These are phyloP conservation scores for Neria commutata DNA, from an alignment of 2,888 invertebrate genomes.

Conservation along the genomic window DNA sequence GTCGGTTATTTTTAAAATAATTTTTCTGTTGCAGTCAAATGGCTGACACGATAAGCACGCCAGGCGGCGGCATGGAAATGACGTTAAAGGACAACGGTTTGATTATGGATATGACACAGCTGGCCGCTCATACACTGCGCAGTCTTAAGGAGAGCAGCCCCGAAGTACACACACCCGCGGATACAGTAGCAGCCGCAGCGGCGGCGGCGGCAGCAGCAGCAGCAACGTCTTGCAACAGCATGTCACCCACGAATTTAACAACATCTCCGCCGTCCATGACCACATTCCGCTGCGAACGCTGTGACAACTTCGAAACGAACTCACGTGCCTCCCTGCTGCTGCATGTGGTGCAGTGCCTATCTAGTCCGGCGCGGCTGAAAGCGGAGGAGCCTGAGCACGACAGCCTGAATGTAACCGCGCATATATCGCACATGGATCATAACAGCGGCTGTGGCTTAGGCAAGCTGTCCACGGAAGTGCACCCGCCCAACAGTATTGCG, in stretches of 20 bases:
- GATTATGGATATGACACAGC: constrained; percentile 54
- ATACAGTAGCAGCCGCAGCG: constrained; percentile 24
- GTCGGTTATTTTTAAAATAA: neutral
- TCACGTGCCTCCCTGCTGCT: constrained; percentile 76
- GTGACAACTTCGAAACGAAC: constrained; percentile 82
- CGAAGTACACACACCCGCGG: constrained; percentile 17
- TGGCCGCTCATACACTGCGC: constrained; percentile 42
- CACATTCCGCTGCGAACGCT: constrained; percentile 71
- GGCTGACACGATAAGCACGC: constrained; percentile 55
- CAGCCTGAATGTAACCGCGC: constrained; percentile 53
- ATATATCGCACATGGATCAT: constrained; percentile 31
- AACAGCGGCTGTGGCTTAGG: constrained; percentile 27
- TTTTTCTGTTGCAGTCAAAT: constrained; percentile 42
- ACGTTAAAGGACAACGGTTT: constrained; percentile 48
- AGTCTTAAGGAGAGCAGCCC: constrained; percentile 47
- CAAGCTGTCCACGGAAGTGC: constrained; percentile 13
- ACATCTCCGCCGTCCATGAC: constrained; percentile 46
- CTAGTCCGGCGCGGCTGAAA: constrained; percentile 47
- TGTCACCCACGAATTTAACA: constrained; percentile 50
- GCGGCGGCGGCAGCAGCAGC: constrained; percentile 11
- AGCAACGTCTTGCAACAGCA: constrained; percentile 39
- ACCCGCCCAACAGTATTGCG: constrained; percentile 13
- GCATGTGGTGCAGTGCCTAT: constrained; percentile 73
- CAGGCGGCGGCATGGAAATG: constrained; percentile 53
- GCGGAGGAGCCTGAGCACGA: constrained; percentile 63